phyloP scores from a whole-genome alignment of 2,888 invertebrate species.

The Theretra japonica region DNA sequence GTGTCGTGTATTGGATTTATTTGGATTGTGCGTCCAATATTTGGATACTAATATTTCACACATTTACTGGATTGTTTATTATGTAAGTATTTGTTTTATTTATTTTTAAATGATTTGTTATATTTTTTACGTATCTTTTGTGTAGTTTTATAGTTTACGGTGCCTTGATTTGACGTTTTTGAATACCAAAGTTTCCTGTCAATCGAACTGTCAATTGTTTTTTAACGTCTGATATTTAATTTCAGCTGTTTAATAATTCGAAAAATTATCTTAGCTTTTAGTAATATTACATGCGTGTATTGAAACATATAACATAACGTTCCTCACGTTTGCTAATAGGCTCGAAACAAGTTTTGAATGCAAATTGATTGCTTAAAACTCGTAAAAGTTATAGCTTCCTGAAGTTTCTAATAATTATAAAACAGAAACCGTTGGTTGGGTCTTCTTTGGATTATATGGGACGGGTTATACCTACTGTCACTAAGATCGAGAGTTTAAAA shows the following conservation, averaged over 20 bases:
- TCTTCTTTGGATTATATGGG: not conserved
- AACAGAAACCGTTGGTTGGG: not conserved
- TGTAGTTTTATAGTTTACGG: not conserved
- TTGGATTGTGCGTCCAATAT: constrained; percentile 60
- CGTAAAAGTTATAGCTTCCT: constrained; percentile 2
- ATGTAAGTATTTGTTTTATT: constrained; percentile 62
- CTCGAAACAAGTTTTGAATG: constrained; percentile 35
- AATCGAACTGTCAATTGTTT: not conserved
- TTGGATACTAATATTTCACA: constrained; percentile 57
- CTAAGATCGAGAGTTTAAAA: not conserved
- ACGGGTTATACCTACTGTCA: not conserved
- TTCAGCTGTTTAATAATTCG: too few relatives aligned
- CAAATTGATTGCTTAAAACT: constrained; percentile 33
- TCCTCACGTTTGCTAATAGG: constrained; percentile 31
- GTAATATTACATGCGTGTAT: not conserved
- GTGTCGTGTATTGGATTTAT: constrained; percentile 69
- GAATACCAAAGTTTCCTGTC: not conserved
- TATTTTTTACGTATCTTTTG: not conserved
- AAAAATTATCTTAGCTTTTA: not conserved
- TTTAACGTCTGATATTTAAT: too few relatives aligned
- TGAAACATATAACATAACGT: not conserved
- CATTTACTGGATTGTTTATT: constrained; percentile 67
- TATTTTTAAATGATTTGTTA: not conserved
- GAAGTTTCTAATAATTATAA: not conserved
- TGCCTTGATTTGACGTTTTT: not conserved